These are phyloP conservation scores for Nesogale talazaci DNA, from an alignment of 2,113 vertebrate genomes.

Conservation along the genomic window DNA sequence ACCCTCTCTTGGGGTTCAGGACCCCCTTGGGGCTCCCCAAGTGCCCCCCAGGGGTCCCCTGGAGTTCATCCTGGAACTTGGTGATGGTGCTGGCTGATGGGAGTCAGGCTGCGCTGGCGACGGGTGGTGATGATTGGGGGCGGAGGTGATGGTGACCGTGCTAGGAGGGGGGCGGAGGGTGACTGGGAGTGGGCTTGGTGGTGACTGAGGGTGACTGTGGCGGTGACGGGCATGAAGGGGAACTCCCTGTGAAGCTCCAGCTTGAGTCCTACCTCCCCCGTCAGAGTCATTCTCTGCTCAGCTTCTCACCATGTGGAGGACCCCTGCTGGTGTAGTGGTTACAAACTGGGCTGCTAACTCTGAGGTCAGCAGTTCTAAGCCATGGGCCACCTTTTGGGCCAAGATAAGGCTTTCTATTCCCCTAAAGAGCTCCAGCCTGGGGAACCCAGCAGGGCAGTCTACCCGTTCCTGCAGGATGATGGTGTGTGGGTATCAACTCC, in stretches of 20 bases:
- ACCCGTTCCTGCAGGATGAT: too few relatives aligned
- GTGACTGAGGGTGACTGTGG: neutral
- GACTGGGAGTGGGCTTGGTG: neutral
- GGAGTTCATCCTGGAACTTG: neutral
- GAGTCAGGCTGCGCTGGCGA: too few relatives aligned
- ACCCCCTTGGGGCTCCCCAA: neutral
- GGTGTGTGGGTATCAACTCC: too few relatives aligned
- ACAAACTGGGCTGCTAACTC: too few relatives aligned
- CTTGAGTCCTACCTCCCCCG: neutral
- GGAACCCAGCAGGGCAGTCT: too few relatives aligned
- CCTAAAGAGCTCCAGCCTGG: too few relatives aligned
- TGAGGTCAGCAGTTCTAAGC: too few relatives aligned
- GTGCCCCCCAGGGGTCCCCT: neutral
- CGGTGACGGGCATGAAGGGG: neutral
- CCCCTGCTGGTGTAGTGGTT: too few relatives aligned
- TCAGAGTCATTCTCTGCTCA: fast-evolving
- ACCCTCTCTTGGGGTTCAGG: too few relatives aligned
- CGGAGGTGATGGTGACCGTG: neutral
- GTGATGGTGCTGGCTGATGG: neutral
- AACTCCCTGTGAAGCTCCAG: too few relatives aligned
- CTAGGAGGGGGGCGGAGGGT: neutral
- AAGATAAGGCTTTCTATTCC: too few relatives aligned
- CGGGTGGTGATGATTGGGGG: neutral
- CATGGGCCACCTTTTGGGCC: too few relatives aligned
- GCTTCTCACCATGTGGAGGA: neutral